A percentile compares a stretch with the other conserved stretches of the same genome.
These are phyloP conservation scores for Ichneumoninae sp. DNA, from an alignment of 2,888 invertebrate genomes.

Conservation along the genomic window DNA sequence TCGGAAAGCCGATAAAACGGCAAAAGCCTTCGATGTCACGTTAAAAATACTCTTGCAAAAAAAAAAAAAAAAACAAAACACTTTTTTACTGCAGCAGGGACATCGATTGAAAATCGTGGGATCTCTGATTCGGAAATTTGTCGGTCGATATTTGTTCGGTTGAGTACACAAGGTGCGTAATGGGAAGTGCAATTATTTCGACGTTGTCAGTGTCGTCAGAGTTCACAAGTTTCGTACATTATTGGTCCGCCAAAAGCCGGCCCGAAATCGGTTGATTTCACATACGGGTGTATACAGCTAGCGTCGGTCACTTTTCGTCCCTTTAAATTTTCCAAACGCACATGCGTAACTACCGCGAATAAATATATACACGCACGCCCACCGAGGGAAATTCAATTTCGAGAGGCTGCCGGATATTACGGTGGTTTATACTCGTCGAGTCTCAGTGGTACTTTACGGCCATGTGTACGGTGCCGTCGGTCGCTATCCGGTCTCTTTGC, in stretches of 20 bases:
- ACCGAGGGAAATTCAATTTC: slow-evolving; percentile 51
- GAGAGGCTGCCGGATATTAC: slow-evolving; percentile 35
- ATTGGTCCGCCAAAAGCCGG: slow-evolving; percentile 1
- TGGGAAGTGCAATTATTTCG: slow-evolving; percentile 37
- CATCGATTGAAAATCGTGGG: neutral
- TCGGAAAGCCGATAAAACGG: too few species aligned
- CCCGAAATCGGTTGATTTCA: slow-evolving; percentile 10
- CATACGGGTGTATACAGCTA: neutral
- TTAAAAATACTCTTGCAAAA: neutral
- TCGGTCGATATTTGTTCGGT: slow-evolving; percentile 22
- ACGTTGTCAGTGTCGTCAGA: slow-evolving; percentile 17
- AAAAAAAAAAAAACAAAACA: neutral
- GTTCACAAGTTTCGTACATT: slow-evolving; percentile 15
- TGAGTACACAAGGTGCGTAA: slow-evolving; percentile 21
- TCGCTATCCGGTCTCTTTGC: neutral
- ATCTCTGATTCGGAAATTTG: neutral
- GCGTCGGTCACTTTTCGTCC: slow-evolving; percentile 35
- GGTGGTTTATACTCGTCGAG: slow-evolving; percentile 34
- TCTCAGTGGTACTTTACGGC: neutral
- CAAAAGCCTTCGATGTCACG: neutral
- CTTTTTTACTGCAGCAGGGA: neutral
- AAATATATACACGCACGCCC: neutral
- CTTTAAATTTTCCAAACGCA: slow-evolving; percentile 26
- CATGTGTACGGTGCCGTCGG: neutral
- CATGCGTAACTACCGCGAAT: neutral